Base-by-base conservation (phyloP, 2,888 invertebrate species). In the Byasa hedistus region DNA sequence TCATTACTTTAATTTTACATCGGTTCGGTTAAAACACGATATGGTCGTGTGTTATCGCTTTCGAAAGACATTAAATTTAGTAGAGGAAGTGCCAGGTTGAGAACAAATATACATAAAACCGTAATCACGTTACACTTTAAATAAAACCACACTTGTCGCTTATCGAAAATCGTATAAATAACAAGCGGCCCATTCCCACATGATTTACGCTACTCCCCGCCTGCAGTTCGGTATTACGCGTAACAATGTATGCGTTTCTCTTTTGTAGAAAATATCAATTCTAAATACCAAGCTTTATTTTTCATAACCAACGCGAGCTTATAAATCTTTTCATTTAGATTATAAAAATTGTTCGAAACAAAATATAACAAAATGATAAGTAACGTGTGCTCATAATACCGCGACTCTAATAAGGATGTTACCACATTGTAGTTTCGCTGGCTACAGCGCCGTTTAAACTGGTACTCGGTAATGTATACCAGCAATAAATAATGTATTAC, bases 151-250 rank as follows among this genome's bases (percentile, higher is more conserved):
- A 24, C 15, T 32, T 19, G 55, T 55, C 27, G 55, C 59, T 65
- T 59, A 65, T 59, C 59, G 39, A 55, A 60, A 59, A 59, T 39
- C 32, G 55, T 60, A 60, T 65, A 60, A 60, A 56, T 24, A 56
- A 55, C 64, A 22, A 54, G 36, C 58, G 56, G 48, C 57, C 52
- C 15, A 52, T 61, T 61, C 51, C n/a, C 61, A 57, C 61, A 52
- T 65, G 65, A 65, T 65, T 65, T 65, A 65, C 61, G 24, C 61
- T 61, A 61, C 57, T 57, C n/a, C 57, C 23, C 27, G 51, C 56
- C 44, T 27, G 8, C 65, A 22, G 22, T 48, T 61, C 51, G 51
- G 60, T 23, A 61, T 61, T 57, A 57, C 60, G 44, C 39, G 24
- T 48, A 57, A 61, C 39, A 21, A 65, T 22, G 55, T 27, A 61